Base-by-base conservation (phyloP, 2,888 invertebrate genomes). In the Sinopyrophorus schimmeli region DNA sequence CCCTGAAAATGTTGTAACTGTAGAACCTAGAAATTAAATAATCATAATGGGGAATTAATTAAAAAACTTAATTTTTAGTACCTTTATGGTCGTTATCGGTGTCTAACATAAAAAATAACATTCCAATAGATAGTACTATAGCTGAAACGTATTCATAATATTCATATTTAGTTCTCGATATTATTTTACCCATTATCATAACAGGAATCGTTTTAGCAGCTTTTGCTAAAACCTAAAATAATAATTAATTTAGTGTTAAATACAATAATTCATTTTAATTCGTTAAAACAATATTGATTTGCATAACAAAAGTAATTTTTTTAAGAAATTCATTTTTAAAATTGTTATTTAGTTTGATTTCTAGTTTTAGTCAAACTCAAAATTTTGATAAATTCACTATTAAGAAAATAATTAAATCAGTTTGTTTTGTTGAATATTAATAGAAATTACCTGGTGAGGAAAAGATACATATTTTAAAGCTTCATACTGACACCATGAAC, bases 401-500 rank as follows among this genome's bases (percentile, higher is more conserved):
- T n/a, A 15, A 15, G 15, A 12, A 6, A 2, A n/a, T 5, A 37
- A 16, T 12, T 11, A 20, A 34, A 26, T 17, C 10, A 6, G 15
- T 15, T n/a, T n/a, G n/a, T n/a, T n/a, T n/a, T n/a, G n/a, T n/a
- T n/a, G n/a, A n/a, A n/a, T n/a, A n/a, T n/a, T n/a, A n/a, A n/a
- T n/a, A n/a, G n/a, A n/a, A 37, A 53, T 63, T 59, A 91, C 93
- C 81, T 98, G 97, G 32, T 96, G 94, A 1, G 98, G 98, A 72
- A 99, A 99, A 68, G 91, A 95, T 65, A 99, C 94, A 74, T 89
- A 99, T 73, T 98, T 98, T 30, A 99, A 79, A 12, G 98, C 98
- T 76, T 99, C 99, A 71, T 99, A 99, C 75, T 99, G 99, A 74
- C 95, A 98, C 98, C 98, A 99, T 32, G 96, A 95, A 70, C 96